phyloP scores from a whole-genome alignment of 2,797 vertebrate species.

The Pipistrellus pygmaeus region DNA sequence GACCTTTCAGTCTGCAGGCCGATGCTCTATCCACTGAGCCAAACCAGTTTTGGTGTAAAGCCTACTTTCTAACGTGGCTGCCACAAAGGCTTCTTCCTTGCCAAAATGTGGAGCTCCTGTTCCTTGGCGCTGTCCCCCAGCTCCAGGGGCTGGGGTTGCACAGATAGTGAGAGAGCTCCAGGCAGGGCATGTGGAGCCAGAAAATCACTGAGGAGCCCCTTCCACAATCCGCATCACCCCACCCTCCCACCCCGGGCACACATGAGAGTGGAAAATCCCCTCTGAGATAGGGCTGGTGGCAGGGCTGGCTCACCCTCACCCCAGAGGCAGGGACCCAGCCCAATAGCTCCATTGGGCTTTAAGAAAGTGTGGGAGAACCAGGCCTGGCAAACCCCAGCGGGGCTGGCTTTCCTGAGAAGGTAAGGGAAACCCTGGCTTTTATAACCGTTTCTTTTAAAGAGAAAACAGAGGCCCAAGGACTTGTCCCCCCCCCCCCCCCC shows the following conservation, averaged over 20 bases:
- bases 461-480: not conserved
- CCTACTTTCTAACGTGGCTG: not conserved
- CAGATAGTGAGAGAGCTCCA: not conserved
- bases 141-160: not conserved
- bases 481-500: not conserved
- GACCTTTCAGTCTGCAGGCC: too few species aligned
- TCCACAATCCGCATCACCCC: not conserved
- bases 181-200: not conserved
- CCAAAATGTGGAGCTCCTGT: not conserved
- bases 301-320: not conserved
- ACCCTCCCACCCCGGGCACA: rapidly evolving
- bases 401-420: not conserved
- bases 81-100: not conserved
- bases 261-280: not conserved
- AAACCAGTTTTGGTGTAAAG: too few species aligned
- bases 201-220: not conserved
- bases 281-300: rapidly evolving
- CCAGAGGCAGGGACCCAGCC: not conserved
- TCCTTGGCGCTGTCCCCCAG: not conserved
- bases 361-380: not conserved
- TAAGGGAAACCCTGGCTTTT: not conserved
- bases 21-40: too few species aligned
- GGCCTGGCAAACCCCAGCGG: not conserved
- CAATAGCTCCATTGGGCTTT: not conserved
- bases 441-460: conserved; percentile 34